These are phyloP conservation scores for Irena cyanogastra DNA, from an alignment of 2,113 vertebrate genomes.

Conservation along the genomic window DNA sequence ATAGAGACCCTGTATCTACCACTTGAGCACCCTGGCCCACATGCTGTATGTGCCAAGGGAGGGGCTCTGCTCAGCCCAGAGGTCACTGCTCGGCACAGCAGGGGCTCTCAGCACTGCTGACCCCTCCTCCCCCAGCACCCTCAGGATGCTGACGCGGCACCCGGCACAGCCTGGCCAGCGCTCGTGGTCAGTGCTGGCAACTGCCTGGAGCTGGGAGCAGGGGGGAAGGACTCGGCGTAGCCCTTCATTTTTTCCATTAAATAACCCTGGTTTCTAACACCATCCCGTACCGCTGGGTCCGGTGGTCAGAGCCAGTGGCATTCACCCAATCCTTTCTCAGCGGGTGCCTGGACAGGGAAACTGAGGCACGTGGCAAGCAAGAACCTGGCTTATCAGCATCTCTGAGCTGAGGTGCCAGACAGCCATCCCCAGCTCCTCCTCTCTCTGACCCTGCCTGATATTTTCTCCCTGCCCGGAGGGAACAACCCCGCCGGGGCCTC, in stretches of 20 bases:
- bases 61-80: neutral
- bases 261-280: neutral
- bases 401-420: neutral
- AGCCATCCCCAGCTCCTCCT: accelerated
- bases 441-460: neutral
- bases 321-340: neutral
- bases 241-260: constrained; percentile 23
- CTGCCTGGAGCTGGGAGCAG: neutral
- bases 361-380: neutral
- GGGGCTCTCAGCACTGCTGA: neutral
- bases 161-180: accelerated
- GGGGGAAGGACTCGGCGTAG: neutral
- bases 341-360: neutral
- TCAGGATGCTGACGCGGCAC: neutral
- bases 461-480: neutral
- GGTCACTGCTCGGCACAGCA: accelerated
- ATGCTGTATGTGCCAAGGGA: accelerated
- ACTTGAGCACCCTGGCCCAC: accelerated
- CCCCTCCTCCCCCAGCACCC: neutral
- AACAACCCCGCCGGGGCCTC: neutral
- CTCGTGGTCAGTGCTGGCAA: neutral
- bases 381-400: neutral
- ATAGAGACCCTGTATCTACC: neutral
- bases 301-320: neutral
- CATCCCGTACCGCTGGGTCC: accelerated